Base-by-base conservation (phyloP, 2,888 invertebrate genomes). In the Chirona hameri region DNA sequence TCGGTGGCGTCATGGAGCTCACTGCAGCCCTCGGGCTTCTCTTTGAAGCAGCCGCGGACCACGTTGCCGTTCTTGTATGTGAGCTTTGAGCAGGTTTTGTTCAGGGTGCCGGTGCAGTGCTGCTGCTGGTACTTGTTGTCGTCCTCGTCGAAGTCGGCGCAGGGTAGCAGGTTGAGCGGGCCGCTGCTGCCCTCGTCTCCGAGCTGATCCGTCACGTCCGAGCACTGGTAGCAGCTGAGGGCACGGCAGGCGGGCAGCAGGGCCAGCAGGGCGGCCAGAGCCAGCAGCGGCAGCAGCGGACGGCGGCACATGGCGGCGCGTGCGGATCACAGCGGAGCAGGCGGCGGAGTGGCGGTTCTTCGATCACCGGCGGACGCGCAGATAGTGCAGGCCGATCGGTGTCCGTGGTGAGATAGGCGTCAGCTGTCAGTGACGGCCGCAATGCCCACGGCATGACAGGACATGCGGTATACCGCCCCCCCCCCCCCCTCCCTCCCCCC, bases 251-350 rank as follows among this genome's bases (percentile, higher is more conserved):
- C 65, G n/a, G 65, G 65, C 65, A 27, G 65, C 65, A 27, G 2
- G 10, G 65, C 65, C 65, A 65, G 65, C 65, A 65, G 65, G 65
- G 65, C 65, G 65, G 24, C 52, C 52, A 52, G 18, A 24, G n/a
- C 65, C n/a, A 27, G n/a, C 65, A 65, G n/a, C n/a, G 27, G 65
- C 65, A 65, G n/a, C 65, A 65, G 65, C n/a, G n/a, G 52, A 52
- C 52, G 65, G 65, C n/a, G n/a, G n/a, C 0, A 10, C 65, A 65
- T 65, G 65, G 65, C 65, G 65, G 65, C 21, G 4, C 18, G 52
- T 52, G 52, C 12, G 52, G 15, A 52, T 12, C 52, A 15, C 52
- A 52, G 52, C 52, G 52, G 52, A 52, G 52, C 1, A 4, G 52
- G 52, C 52, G 52, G 52, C 2, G 15, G 52, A 52, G 12, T 52